These are phyloP conservation scores for Zaprionus ghesquierei DNA, from an alignment of 1,140 invertebrate species.

Conservation along the genomic window DNA sequence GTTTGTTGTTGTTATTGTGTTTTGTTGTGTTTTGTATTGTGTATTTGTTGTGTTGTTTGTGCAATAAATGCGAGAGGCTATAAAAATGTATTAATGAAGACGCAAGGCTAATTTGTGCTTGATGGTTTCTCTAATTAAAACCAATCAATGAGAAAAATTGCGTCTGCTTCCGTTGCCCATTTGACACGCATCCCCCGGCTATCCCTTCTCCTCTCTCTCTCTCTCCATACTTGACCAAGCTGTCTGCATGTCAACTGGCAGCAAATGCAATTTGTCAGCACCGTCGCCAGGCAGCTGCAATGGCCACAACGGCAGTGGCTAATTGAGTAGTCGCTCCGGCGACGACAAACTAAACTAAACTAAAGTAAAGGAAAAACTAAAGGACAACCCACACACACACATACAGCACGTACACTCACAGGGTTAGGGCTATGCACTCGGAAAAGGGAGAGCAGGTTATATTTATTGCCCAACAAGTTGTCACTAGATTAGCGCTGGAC, in stretches of 20 bases:
- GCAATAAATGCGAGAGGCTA: slow-evolving; percentile 31
- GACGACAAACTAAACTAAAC: slow-evolving; percentile 10
- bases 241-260: slow-evolving; percentile 52
- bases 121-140: slow-evolving; percentile 79
- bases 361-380: slow-evolving; percentile 22
- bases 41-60: background rate
- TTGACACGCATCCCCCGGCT: background rate
- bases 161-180: slow-evolving; percentile 50
- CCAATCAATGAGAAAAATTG: slow-evolving; percentile 77
- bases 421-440: background rate
- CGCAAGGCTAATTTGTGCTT: slow-evolving; percentile 70
- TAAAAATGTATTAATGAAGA: slow-evolving; percentile 74
- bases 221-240: background rate
- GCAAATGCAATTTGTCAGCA: slow-evolving; percentile 76
- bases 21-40: background rate
- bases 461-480: slow-evolving; percentile 78
- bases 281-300: slow-evolving; percentile 53
- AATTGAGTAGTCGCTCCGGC: slow-evolving; percentile 53
- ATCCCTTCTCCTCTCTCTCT: background rate
- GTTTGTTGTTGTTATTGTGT: too few relatives aligned
- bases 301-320: slow-evolving; percentile 54
- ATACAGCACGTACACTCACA: background rate
- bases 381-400: slow-evolving; percentile 14
- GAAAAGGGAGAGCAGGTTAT: slow-evolving; percentile 20
- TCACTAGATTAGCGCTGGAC: slow-evolving; percentile 59